Percentiles rank a stretch among this genome's conserved stretches.
phyloP scores from a whole-genome alignment of 1,140 invertebrate genomes.

The Drosophila arawakana region DNA sequence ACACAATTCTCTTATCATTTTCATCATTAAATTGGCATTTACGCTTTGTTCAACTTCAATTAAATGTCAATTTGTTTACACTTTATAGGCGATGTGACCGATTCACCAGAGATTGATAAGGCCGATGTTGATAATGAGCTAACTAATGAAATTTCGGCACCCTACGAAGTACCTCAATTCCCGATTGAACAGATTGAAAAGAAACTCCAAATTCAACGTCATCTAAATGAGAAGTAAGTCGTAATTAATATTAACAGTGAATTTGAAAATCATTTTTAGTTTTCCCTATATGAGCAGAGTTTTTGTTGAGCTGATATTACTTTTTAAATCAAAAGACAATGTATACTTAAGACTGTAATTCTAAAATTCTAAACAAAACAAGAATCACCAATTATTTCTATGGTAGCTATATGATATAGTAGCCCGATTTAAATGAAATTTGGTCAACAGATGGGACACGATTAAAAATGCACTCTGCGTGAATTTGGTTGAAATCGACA shows the following conservation, averaged over 20 bases:
- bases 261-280: too few species aligned
- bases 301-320: too few species aligned
- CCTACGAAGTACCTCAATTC: conserved; percentile 98
- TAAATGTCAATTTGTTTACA: conserved; percentile 31
- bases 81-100: conserved; percentile 59
- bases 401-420: too few species aligned
- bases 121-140: conserved; percentile 65
- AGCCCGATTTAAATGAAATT: too few species aligned
- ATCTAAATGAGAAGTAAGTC: conserved; percentile 94
- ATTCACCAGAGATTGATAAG: conserved; percentile 62
- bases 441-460: too few species aligned
- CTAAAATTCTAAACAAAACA: too few species aligned
- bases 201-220: conserved; percentile 95
- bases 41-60: conserved; percentile 12
- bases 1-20: background rate
- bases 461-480: too few species aligned
- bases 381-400: too few species aligned
- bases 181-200: conserved; percentile 98
- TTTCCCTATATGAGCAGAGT: too few species aligned
- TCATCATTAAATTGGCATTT: background rate
- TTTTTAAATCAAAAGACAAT: too few species aligned
- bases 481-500: too few species aligned
- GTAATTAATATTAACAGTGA: background rate
- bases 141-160: conserved; percentile 95
- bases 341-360: too few species aligned